Evolutionary conservation across 2,888 invertebrate genomes (phyloP).

Genomic region (Trilocha varians): DNA sequence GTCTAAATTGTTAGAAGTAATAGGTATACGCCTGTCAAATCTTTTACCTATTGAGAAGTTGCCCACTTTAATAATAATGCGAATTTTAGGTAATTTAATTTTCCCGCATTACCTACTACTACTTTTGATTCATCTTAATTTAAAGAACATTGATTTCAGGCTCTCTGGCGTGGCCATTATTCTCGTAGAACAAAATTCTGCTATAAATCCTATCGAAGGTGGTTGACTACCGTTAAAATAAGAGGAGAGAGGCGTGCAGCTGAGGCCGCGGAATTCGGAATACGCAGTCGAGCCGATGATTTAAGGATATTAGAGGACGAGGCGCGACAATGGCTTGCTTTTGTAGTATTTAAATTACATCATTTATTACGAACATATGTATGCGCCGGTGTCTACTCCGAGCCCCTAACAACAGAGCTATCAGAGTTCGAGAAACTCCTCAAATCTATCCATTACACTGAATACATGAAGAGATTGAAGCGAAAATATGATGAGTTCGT

Average conservation of each 20-base stretch:
- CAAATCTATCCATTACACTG: conserved; percentile 54
- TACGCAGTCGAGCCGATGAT: conserved; percentile 55
- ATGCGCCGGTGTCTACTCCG: conserved; percentile 54
- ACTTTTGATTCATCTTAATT: too few relatives aligned
- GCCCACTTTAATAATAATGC: too few relatives aligned
- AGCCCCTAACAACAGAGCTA: conserved; percentile 39
- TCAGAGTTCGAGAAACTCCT: conserved; percentile 58
- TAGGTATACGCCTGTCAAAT: too few relatives aligned
- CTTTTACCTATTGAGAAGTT: too few relatives aligned
- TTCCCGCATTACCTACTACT: too few relatives aligned
- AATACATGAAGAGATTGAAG: conserved; percentile 56
- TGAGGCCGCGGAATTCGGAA: conserved; percentile 53
- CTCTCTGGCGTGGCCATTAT: conserved; percentile 54
- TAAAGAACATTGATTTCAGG: conserved; percentile 23
- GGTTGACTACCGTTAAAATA: conserved; percentile 50
- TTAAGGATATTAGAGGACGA: conserved; percentile 56
- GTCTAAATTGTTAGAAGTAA: too few relatives aligned
- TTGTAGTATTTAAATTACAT: conserved; percentile 60
- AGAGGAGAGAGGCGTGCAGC: conserved; percentile 50
- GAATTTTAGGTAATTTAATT: too few relatives aligned
- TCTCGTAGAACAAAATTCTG: conserved; percentile 56
- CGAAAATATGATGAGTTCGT: conserved; percentile 60
- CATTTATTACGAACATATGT: conserved; percentile 53
- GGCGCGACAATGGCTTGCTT: conserved; percentile 59
- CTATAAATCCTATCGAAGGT: conserved; percentile 51